These are phyloP conservation scores for Serripes groenlandicus DNA, from an alignment of 2,888 invertebrate genomes.

Conservation along the genomic window DNA sequence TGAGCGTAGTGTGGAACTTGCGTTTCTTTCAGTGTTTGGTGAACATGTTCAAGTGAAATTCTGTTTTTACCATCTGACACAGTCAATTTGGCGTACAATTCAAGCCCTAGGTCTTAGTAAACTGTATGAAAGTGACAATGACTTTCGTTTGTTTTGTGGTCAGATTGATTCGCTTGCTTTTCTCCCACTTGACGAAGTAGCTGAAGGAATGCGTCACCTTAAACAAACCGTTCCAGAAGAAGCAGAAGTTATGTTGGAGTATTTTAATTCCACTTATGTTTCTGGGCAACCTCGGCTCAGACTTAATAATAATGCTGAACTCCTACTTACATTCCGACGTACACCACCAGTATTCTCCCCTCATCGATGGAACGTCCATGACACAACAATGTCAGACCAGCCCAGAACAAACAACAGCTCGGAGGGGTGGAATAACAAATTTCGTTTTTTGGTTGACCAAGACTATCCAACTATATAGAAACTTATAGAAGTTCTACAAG, in stretches of 20 bases:
- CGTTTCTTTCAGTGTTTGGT: background rate
- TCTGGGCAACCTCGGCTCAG: constrained; percentile 1
- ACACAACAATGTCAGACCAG: background rate
- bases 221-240: constrained; percentile 7
- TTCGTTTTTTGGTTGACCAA: constrained; percentile 6
- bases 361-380: constrained; percentile 3
- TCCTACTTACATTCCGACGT: constrained; percentile 3
- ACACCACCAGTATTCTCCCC: background rate
- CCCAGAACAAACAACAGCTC: constrained; percentile 11
- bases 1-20: constrained; percentile 3
- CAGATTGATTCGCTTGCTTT: constrained; percentile 22
- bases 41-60: constrained; percentile 10
- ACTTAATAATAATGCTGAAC: constrained; percentile 2
- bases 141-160: constrained; percentile 16
- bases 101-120: constrained; percentile 15
- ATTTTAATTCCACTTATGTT: constrained; percentile 13
- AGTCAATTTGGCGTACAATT: constrained; percentile 20
- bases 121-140: constrained; percentile 1
- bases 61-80: constrained; percentile 16
- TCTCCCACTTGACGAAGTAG: constrained; percentile 10
- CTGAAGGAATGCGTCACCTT: constrained; percentile 3
- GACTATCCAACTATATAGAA: constrained; percentile 15
- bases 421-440: constrained; percentile 21
- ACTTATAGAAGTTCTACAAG: constrained; percentile 6
- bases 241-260: constrained; percentile 12